These are phyloP conservation scores for Drosophila merina DNA, from an alignment of 2,888 invertebrate genomes.

Conservation along the genomic window DNA sequence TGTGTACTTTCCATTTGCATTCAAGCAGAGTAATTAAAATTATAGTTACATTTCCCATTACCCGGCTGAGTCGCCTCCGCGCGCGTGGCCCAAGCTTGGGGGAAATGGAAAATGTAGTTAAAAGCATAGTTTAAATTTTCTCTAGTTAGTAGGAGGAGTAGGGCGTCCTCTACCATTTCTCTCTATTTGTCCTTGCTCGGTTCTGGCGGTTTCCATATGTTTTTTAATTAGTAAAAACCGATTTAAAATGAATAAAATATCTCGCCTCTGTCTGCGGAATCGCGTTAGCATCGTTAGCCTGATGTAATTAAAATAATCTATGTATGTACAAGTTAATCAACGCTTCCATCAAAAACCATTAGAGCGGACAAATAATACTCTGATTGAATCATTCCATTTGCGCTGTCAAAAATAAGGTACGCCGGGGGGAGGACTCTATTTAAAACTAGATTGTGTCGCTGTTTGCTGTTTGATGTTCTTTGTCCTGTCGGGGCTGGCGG, in stretches of 20 bases:
- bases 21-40: slow-evolving; percentile 68
- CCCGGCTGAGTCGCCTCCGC: not conserved
- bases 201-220: slow-evolving; percentile 62
- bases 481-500: slow-evolving; percentile 35
- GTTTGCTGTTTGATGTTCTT: slow-evolving; percentile 8
- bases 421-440: slow-evolving; percentile 14
- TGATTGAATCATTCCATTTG: slow-evolving; percentile 35
- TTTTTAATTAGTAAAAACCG: slow-evolving; percentile 77
- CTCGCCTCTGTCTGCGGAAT: slow-evolving; percentile 36
- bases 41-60: slow-evolving; percentile 61
- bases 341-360: slow-evolving; percentile 18
- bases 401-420: slow-evolving; percentile 50
- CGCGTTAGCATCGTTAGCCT: slow-evolving; percentile 5
- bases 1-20: slow-evolving; percentile 44
- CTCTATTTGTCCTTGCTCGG: slow-evolving; percentile 37
- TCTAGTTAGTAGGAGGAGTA: slow-evolving; percentile 23
- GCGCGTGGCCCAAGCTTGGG: not conserved
- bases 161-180: slow-evolving; percentile 8
- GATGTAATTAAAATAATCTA: slow-evolving; percentile 48
- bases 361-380: slow-evolving; percentile 24
- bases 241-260: slow-evolving; percentile 61
- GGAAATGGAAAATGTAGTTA: slow-evolving; percentile 28
- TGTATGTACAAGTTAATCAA: slow-evolving; percentile 29
- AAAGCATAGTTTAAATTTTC: slow-evolving; percentile 64
- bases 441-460: slow-evolving; percentile 24